Evolutionary conservation across 2,888 invertebrate species (phyloP).

Genomic region (Heliconius cydno): DNA sequence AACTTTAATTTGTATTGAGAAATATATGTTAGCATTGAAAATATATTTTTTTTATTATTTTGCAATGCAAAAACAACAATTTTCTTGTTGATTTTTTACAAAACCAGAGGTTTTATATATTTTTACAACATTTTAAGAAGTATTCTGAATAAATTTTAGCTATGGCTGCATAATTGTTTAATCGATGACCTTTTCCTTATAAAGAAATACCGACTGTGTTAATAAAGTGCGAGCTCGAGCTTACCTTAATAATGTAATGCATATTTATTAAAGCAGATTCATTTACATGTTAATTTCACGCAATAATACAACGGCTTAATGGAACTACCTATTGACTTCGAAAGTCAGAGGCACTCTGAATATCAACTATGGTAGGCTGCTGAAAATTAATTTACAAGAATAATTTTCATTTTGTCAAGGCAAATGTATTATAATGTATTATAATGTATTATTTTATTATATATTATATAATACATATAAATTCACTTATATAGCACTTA

Average conservation of each 20-base stretch:
- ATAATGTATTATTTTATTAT: too few relatives aligned
- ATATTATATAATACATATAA: too few relatives aligned
- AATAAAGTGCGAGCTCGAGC: not conserved
- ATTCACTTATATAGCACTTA: too few relatives aligned
- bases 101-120: not conserved
- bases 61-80: not conserved
- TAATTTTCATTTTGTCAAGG: not conserved
- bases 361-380: not conserved
- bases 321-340: not conserved
- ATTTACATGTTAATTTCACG: slow-evolving; percentile 19
- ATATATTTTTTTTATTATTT: not conserved
- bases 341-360: not conserved
- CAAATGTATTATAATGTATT: too few relatives aligned
- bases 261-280: slow-evolving; percentile 18
- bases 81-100: not conserved
- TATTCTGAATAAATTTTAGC: slow-evolving; percentile 5
- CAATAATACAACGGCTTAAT: slow-evolving; percentile 6
- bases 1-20: not conserved
- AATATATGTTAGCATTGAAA: not conserved
- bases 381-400: not conserved
- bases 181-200: slow-evolving; percentile 27
- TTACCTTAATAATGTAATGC: slow-evolving; percentile 14
- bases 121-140: not conserved
- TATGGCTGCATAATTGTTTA: slow-evolving; percentile 3
- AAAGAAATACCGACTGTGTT: not conserved